Evolutionary conservation across 2,797 vertebrate species (phyloP), one percentile per base, ranked within the genome.

Genomic region (Amniataba percoides): DNA sequence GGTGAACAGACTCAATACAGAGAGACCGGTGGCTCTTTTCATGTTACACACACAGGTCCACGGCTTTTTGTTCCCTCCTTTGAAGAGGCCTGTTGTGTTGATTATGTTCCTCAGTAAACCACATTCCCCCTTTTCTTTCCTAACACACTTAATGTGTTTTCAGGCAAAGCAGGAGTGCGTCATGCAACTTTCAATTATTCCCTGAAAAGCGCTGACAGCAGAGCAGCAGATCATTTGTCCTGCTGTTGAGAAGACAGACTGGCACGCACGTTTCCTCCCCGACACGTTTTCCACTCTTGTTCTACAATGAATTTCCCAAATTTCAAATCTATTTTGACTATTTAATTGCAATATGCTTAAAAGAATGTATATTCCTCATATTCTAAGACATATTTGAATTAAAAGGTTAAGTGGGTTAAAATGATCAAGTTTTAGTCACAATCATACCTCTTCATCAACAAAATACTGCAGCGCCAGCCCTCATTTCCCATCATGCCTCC

Each of bases 221-320:
- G 62, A 77, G 34, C 77, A 62, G 74, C 48, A 65, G 67, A 45
- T 84, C 1, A 66, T 82, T 80, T 86, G 72, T 88, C 78, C 49
- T 7, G 36, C 69, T 75, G 64, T 27, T 56, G 19, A 78, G 25
- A 27, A 57, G 57, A 43, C 63, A 31, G 49, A 57, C 16, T 2
- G 39, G 58, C 36, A 15, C 4, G 23, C 25, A 15, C 4, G 0
- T 52, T 77, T 58, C 59, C 60, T 66, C 52, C 45, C 21, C 7
- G 4, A 36, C 42, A 39, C 56, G 56, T 61, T 61, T 36, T 15
- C 76, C 55, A 27, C 46, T 40, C 66, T 39, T 31, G 39, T 65
- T 62, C 34, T 8, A 18, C 15, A 3, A 61, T 60, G 53, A 25
- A 48, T 77, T 63, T 58, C 57, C 51, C 27, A 31, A 31, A 31